These are phyloP conservation scores for Bacillus rossius DNA, from an alignment of 1,140 invertebrate species.

Conservation along the genomic window DNA sequence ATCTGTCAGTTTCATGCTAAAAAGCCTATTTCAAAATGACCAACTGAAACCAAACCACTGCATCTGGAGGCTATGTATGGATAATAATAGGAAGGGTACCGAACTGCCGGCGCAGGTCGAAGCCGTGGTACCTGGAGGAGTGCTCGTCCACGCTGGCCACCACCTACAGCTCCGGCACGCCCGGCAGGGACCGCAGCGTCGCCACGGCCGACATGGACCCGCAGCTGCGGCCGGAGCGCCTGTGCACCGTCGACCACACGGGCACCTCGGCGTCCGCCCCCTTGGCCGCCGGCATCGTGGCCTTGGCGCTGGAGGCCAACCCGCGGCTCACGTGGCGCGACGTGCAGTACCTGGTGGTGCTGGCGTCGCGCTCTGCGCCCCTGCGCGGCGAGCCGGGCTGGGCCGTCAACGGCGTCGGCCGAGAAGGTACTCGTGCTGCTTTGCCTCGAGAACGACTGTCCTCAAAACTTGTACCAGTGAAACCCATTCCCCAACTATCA, in stretches of 20 bases:
- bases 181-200: slow-evolving; percentile 52
- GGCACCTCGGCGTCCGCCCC: too few relatives aligned
- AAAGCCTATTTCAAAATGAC: too few relatives aligned
- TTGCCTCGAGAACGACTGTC: too few relatives aligned
- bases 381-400: slow-evolving; percentile 45
- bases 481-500: too few relatives aligned
- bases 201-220: slow-evolving; percentile 51
- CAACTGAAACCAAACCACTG: too few relatives aligned
- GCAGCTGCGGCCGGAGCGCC: slow-evolving; percentile 29
- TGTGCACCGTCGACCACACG: slow-evolving; percentile 33
- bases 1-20: too few relatives aligned
- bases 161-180: slow-evolving; percentile 55
- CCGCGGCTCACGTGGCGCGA: slow-evolving; percentile 57
- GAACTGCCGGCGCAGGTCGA: too few relatives aligned
- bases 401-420: slow-evolving; percentile 49
- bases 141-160: slow-evolving; percentile 59
- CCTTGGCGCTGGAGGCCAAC: slow-evolving; percentile 59
- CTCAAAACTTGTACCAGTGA: too few relatives aligned
- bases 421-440: slow-evolving; percentile 41
- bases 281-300: slow-evolving; percentile 58
- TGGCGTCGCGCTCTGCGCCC: slow-evolving; percentile 45
- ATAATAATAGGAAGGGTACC: too few relatives aligned
- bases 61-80: too few relatives aligned
- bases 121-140: slow-evolving; percentile 62
- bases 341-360: slow-evolving; percentile 58